These are phyloP conservation scores for Parascotia fuliginaria DNA, from an alignment of 2,888 invertebrate species.

Conservation along the genomic window DNA sequence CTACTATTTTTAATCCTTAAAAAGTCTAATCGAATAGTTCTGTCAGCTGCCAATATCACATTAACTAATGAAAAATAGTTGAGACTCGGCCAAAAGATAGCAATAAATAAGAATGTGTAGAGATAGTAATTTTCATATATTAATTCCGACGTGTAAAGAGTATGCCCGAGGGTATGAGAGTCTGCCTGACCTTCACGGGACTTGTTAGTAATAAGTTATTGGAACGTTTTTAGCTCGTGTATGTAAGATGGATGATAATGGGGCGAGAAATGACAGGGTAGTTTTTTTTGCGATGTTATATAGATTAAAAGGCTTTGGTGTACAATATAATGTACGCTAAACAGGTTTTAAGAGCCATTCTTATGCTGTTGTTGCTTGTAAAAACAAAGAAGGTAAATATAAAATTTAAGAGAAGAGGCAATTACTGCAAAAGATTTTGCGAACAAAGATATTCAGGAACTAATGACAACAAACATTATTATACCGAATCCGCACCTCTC, in stretches of 20 bases:
- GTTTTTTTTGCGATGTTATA: background rate
- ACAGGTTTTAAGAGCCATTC: too few relatives aligned
- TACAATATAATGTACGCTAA: too few relatives aligned
- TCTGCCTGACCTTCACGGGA: slow-evolving; percentile 33
- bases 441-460: too few relatives aligned
- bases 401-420: too few relatives aligned
- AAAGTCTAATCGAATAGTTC: slow-evolving; percentile 42
- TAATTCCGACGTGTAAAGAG: slow-evolving; percentile 54
- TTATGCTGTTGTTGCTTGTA: too few relatives aligned
- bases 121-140: slow-evolving; percentile 68
- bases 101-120: slow-evolving; percentile 55
- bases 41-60: slow-evolving; percentile 47
- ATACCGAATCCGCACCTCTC: too few relatives aligned
- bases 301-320: too few relatives aligned
- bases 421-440: too few relatives aligned
- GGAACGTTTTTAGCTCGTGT: background rate
- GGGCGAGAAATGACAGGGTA: background rate
- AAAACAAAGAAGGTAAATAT: too few relatives aligned
- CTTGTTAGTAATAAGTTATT: slow-evolving; percentile 21
- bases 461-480: too few relatives aligned
- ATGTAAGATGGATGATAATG: background rate
- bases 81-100: slow-evolving; percentile 63
- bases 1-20: slow-evolving; percentile 33
- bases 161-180: slow-evolving; percentile 37
- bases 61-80: slow-evolving; percentile 70